phyloP scores from a whole-genome alignment of 2,888 invertebrate species.

The Scaptomyza parva region DNA sequence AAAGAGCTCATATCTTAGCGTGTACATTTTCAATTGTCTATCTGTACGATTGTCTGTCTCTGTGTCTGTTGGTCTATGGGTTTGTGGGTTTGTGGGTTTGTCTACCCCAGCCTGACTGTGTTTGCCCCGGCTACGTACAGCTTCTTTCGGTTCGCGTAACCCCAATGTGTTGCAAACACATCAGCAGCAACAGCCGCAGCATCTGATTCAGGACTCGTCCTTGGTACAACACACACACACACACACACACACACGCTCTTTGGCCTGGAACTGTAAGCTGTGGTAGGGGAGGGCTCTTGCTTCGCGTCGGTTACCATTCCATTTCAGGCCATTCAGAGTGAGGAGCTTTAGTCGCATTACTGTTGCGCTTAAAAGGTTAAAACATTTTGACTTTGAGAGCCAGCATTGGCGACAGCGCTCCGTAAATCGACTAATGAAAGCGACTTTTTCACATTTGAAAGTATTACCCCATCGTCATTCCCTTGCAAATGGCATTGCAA shows the following conservation, averaged over 20 bases:
- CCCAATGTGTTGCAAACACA: constrained; percentile 73
- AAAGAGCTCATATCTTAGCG: constrained; percentile 50
- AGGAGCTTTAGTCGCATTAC: constrained; percentile 74
- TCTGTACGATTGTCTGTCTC: constrained; percentile 20
- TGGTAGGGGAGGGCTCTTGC: not conserved
- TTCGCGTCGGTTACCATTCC: constrained; percentile 12
- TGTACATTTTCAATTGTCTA: constrained; percentile 60
- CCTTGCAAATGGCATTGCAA: not conserved
- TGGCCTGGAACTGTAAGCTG: constrained; percentile 6
- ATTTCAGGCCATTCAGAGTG: constrained; percentile 29
- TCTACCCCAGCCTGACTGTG: constrained; percentile 18
- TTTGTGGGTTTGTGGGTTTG: constrained; percentile 17
- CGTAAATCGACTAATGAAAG: constrained; percentile 63
- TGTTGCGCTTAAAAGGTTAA: constrained; percentile 75
- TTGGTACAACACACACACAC: constrained; percentile 39
- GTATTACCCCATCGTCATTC: constrained; percentile 32
- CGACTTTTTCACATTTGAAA: constrained; percentile 58
- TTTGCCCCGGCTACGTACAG: constrained; percentile 14
- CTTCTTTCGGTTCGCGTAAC: constrained; percentile 67
- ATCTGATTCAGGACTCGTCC: constrained; percentile 58
- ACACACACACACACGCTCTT: constrained; percentile 6
- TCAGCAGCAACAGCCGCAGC: constrained; percentile 36
- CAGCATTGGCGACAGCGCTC: constrained; percentile 28
- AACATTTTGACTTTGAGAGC: constrained; percentile 67
- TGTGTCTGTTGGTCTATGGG: not conserved